A percentile compares a stretch with the other conserved stretches of the same genome.
phyloP scores from a whole-genome alignment of 2,797 vertebrate species.

The Glyptemys insculpta region DNA sequence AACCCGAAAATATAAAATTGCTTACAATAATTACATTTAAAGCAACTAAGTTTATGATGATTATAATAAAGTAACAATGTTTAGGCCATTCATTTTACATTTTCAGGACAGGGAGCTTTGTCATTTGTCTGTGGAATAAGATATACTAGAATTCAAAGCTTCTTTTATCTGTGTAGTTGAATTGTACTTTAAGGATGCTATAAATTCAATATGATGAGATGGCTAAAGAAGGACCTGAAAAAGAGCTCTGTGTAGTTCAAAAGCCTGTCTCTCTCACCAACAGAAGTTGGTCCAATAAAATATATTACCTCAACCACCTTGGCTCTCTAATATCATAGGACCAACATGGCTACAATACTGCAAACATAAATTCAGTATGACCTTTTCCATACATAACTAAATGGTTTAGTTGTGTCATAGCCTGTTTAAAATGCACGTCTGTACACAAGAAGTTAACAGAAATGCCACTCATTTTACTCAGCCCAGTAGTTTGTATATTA shows the following conservation, averaged over 20 bases:
- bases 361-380: not conserved
- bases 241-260: no score
- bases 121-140: not conserved
- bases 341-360: no score
- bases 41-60: not conserved
- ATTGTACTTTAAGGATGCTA: not conserved
- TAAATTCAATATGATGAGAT: not conserved
- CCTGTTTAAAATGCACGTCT: not conserved
- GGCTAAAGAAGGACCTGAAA: not conserved
- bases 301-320: no score
- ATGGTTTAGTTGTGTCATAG: not conserved
- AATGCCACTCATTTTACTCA: not conserved
- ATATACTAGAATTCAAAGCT: not conserved
- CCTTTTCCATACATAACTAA: not conserved
- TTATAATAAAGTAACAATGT: not conserved
- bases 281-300: not conserved
- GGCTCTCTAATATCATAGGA: no score
- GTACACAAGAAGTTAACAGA: not conserved
- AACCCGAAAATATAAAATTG: not conserved
- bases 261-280: no score
- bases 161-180: not conserved
- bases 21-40: not conserved
- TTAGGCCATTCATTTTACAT: not conserved
- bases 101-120: not conserved
- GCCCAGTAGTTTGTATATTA: not conserved